Percentiles rank a stretch among this genome's conserved stretches.
Evolutionary conservation across 2,888 invertebrate species (phyloP).

Genomic region (Chrysolina oricalcia): DNA sequence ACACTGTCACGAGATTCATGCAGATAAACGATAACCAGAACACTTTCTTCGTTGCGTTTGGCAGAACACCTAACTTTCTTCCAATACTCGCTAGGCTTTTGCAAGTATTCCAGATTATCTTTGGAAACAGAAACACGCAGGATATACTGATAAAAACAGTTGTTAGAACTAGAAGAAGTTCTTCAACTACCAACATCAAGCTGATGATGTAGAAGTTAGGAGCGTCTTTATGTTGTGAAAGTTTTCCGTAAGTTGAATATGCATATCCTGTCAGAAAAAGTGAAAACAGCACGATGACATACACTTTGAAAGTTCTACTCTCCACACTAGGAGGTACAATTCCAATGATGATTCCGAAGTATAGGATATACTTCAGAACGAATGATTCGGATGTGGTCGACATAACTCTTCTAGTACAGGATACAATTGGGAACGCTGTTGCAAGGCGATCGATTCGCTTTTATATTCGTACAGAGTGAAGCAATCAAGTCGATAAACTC

Average conservation of each 20-base stretch:
- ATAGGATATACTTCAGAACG: neutral
- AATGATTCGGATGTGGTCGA: neutral
- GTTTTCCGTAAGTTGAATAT: neutral
- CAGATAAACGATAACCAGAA: neutral
- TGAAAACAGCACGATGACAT: neutral
- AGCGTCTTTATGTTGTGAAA: neutral
- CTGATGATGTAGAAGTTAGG: neutral
- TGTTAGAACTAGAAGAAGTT: neutral
- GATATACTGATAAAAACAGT: neutral
- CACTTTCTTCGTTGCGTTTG: neutral
- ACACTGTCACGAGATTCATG: neutral
- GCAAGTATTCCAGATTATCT: neutral
- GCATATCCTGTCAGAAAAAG: neutral
- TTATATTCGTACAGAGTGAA: no score
- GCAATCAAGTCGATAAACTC: no score
- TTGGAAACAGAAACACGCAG: neutral
- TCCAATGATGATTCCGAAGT: neutral
- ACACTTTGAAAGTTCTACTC: neutral
- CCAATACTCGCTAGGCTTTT: neutral
- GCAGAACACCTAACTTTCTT: neutral
- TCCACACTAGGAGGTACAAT: neutral
- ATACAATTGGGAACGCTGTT: no score
- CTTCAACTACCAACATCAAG: neutral
- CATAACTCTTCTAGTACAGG: neutral
- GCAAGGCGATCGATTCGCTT: conserved; percentile 6